Evolutionary conservation across 1,140 invertebrate genomes (phyloP), one percentile per base, ranked within the genome.

Genomic region (Elymnias hypermnestra): DNA sequence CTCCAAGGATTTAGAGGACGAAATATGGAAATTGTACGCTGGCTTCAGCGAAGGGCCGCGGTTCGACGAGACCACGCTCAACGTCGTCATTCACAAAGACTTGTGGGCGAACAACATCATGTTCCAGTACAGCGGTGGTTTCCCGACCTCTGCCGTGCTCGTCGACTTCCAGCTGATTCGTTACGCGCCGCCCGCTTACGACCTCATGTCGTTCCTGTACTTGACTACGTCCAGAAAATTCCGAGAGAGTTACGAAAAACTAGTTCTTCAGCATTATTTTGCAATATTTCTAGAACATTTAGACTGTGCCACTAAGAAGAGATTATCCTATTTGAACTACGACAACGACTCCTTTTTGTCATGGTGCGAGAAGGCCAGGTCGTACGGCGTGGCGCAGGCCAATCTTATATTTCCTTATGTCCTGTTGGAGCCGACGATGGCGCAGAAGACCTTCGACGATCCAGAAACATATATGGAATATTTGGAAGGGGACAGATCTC

Each of bases 21-120:
- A 42, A 4, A 17, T 82, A 0, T 2, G 26, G 0, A 37, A 65
- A 5, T 19, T 59, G 7, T 76, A 61, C 22, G 10, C 78, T 3
- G 46, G 64, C 40, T 64, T 60, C 0, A 76, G 77, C 28, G 51
- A 61, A 1, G 53, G 36, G 21, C 36, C 82, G 1, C 58, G 18
- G 12, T 58, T 63, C 1, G 44, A 64, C 5, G 47, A 63, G 13
- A 58, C 62, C 3, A 77, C 66, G 5, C 39, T 84, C 3, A 85
- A 83, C 18, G 79, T 87, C 0, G 5, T 88, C 3, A 67, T 79
- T 17, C 88, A 89, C 45, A 88, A 85, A 13, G 88, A 89, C 47
- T 60, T 87, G 12, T 88, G 86, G 78, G 50, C 71, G 0, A 88
- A 88, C 35, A 89, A 89, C 48, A 74, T 89, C 3, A 52, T 88